These are phyloP conservation scores for Desmophyllum pertusum DNA, from an alignment of 92 coral and sea anemone species.

Conservation along the genomic window DNA sequence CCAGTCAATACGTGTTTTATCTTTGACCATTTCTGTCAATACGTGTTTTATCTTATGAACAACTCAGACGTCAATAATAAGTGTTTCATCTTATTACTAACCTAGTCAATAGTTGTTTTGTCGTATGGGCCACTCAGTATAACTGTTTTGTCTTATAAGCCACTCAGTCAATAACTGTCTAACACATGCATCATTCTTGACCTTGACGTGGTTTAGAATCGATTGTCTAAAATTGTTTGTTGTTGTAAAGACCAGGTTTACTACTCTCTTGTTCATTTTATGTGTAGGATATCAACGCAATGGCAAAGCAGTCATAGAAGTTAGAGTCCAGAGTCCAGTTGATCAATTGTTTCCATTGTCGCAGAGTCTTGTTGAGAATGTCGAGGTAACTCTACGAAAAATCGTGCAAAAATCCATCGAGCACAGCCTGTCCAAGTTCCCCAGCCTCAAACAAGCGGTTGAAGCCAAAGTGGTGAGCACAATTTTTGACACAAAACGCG, in stretches of 20 bases:
- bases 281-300: neutral
- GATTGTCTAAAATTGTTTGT: too few relatives aligned
- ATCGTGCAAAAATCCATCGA: slow-evolving; percentile 61
- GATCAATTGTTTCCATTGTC: slow-evolving; percentile 60
- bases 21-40: too few relatives aligned
- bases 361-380: slow-evolving; percentile 48
- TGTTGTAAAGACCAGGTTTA: too few relatives aligned
- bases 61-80: too few relatives aligned
- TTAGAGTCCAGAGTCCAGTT: slow-evolving; percentile 49
- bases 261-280: neutral
- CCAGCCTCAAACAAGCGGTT: slow-evolving; percentile 58
- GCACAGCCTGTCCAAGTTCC: slow-evolving; percentile 45
- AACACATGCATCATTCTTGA: too few relatives aligned
- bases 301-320: neutral
- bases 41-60: too few relatives aligned
- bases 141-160: too few relatives aligned
- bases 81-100: neutral
- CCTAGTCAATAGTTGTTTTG: neutral
- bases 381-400: slow-evolving; percentile 53
- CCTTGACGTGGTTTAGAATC: too few relatives aligned
- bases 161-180: too few relatives aligned
- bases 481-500: slow-evolving; percentile 65
- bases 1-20: too few relatives aligned
- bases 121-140: neutral
- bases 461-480: slow-evolving; percentile 59